Conservation (phyloP, 2,888 invertebrate species). For the Acronicta aceris region DNA sequence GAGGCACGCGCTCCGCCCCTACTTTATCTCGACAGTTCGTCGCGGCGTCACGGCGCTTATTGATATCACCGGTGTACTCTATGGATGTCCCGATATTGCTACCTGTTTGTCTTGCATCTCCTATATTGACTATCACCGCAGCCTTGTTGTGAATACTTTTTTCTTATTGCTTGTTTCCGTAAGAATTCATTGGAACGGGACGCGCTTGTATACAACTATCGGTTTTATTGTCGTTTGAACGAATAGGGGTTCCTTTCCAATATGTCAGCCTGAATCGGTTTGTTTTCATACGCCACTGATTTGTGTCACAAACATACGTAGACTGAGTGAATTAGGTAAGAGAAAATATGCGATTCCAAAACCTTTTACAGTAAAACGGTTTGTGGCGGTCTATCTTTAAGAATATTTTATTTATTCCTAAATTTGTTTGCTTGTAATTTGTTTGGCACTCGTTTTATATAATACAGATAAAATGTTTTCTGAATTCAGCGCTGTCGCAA, state of each 20-base stretch:
- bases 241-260: conserved; percentile 62
- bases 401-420: conserved; percentile 58
- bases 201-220: conserved; percentile 69
- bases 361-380: conserved; percentile 52
- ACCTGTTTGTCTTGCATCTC: conserved; percentile 79
- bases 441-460: conserved; percentile 59
- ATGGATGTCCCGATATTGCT: conserved; percentile 76
- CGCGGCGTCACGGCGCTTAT: conserved; percentile 68
- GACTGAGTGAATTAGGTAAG: conserved; percentile 50
- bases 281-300: conserved; percentile 66
- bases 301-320: conserved; percentile 54
- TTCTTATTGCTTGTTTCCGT: conserved; percentile 72
- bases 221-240: conserved; percentile 68
- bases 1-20: conserved; percentile 70
- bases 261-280: conserved; percentile 64
- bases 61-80: conserved; percentile 74
- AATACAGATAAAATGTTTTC: conserved; percentile 61
- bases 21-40: conserved; percentile 64
- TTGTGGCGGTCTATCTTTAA: conserved; percentile 42
- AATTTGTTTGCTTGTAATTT: conserved; percentile 64
- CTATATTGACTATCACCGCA: conserved; percentile 72
- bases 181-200: conserved; percentile 69
- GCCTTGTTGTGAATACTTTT: conserved; percentile 67
- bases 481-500: conserved; percentile 63
- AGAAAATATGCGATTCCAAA: conserved; percentile 51